These are phyloP conservation scores for Heliopora coerulea DNA, from an alignment of 92 coral and sea anemone species.

Conservation along the genomic window DNA sequence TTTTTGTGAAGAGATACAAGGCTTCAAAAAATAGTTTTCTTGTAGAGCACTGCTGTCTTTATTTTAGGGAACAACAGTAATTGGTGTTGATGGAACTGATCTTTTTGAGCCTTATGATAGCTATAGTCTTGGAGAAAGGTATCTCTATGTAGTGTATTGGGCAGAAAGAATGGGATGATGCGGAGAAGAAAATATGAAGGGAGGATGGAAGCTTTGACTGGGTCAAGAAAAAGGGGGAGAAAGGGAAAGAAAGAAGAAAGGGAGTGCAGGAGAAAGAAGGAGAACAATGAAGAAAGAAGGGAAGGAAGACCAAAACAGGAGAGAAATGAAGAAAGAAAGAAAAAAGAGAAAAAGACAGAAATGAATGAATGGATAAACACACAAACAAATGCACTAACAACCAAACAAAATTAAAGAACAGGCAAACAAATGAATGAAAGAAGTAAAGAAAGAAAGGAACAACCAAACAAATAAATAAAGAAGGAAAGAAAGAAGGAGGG, in stretches of 20 bases:
- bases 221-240: no score
- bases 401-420: no score
- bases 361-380: background rate
- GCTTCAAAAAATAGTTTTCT: background rate
- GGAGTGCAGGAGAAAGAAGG: no score
- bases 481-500: background rate
- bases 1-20: no score
- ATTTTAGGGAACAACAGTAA: constrained; percentile 74
- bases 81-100: constrained; percentile 89
- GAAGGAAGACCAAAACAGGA: no score
- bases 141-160: background rate
- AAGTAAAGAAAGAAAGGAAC: background rate
- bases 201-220: no score
- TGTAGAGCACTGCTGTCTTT: background rate
- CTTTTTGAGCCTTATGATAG: constrained; percentile 81
- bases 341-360: background rate
- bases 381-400: background rate
- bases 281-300: no score
- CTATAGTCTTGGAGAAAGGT: constrained; percentile 64
- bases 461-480: background rate
- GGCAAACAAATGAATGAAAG: background rate
- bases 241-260: no score
- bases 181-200: no score
- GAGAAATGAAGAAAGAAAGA: background rate
- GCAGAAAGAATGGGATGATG: background rate